phyloP scores from a whole-genome alignment of 1,140 invertebrate species.

The Hyposmocoma kahamanoa region DNA sequence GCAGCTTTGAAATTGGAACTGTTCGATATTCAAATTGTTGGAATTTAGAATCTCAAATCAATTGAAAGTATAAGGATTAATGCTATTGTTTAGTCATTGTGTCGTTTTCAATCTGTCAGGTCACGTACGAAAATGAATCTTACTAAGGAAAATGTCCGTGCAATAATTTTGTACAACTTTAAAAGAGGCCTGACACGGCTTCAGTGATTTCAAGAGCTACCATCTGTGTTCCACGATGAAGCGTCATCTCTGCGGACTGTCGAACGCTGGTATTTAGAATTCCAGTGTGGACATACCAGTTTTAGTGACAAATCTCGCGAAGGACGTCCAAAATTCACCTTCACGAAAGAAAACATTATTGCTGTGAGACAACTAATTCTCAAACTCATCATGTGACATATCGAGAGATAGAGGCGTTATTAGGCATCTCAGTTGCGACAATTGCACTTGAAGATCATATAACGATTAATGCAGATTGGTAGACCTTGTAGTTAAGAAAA shows the following conservation, averaged over 20 bases:
- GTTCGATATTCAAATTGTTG: background rate
- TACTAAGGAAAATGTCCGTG: too few relatives aligned
- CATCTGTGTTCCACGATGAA: too few relatives aligned
- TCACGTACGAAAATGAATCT: constrained; percentile 1
- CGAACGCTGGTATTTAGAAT: background rate
- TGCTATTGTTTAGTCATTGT: background rate
- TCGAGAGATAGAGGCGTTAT: too few relatives aligned
- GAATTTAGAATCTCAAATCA: too few relatives aligned
- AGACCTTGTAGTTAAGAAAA: constrained; percentile 32
- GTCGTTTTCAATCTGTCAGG: background rate
- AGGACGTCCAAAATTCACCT: constrained; percentile 6
- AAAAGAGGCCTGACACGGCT: too few relatives aligned
- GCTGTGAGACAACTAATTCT: constrained; percentile 5
- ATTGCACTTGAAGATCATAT: constrained; percentile 18
- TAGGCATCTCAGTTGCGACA: constrained; percentile 15
- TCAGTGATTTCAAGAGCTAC: too few relatives aligned
- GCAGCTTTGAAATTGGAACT: constrained; percentile 2
- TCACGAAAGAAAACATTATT: constrained; percentile 1
- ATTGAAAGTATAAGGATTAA: background rate
- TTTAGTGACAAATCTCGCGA: constrained; percentile 1
- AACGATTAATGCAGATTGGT: constrained; percentile 29
- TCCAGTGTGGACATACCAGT: background rate
- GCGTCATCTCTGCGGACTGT: too few relatives aligned
- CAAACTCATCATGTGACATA: constrained; percentile 6
- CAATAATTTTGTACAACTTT: too few relatives aligned